phyloP scores from a whole-genome alignment of 2,113 vertebrate species.

The Trichechus manatus region DNA sequence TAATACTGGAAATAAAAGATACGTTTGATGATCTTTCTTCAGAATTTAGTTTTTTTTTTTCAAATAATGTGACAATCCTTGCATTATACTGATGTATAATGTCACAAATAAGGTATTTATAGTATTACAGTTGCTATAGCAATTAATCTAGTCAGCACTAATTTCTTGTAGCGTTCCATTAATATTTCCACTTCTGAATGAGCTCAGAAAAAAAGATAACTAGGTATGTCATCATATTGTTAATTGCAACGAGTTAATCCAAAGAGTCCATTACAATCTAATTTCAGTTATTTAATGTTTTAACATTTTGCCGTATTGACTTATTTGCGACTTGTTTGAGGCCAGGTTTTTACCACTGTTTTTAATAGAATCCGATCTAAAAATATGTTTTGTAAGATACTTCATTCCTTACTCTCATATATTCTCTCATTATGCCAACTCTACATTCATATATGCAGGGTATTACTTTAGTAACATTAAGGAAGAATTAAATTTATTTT shows the following conservation, averaged over 20 bases:
- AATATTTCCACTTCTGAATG: slow-evolving; percentile 75
- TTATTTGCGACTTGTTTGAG: slow-evolving; percentile 67
- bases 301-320: slow-evolving; percentile 74
- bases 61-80: slow-evolving; percentile 38
- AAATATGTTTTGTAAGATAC: slow-evolving; percentile 54
- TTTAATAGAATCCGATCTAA: slow-evolving; percentile 64
- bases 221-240: slow-evolving; percentile 76
- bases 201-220: slow-evolving; percentile 77
- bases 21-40: slow-evolving; percentile 53
- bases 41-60: slow-evolving; percentile 64
- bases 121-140: slow-evolving; percentile 70
- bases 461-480: neutral
- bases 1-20: slow-evolving; percentile 45
- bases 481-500: slow-evolving; percentile 22
- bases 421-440: neutral
- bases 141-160: slow-evolving; percentile 76
- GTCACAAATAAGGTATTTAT: slow-evolving; percentile 72
- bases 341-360: slow-evolving; percentile 62
- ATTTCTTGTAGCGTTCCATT: slow-evolving; percentile 75
- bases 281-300: slow-evolving; percentile 75
- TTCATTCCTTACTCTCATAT: slow-evolving; percentile 13
- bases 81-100: slow-evolving; percentile 58
- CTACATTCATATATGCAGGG: neutral
- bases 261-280: slow-evolving; percentile 78
- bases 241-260: slow-evolving; percentile 79